Evolutionary conservation across 2,888 invertebrate species (phyloP), one percentile per base, ranked within the genome.

Genomic region (Diplazon laetatorius): DNA sequence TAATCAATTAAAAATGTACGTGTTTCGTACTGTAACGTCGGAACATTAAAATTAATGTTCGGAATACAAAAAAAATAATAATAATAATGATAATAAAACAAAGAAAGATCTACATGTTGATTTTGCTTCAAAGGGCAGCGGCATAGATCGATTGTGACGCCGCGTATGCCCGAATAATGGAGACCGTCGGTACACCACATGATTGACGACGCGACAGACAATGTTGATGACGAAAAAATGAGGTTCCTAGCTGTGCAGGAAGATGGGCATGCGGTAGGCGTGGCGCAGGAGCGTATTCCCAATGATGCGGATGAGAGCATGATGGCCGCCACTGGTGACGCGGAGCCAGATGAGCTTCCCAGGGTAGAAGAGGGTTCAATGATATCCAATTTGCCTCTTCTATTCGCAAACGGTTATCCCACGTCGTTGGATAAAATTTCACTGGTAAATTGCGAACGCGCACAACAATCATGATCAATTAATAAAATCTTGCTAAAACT

Each of bases 331-430:
- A 81, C 85, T 66, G 87, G 85, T 75, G 85, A 85, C 48, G 76
- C 86, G 48, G 86, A 87, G 81, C 80, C 83, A 69, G 79, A 78
- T 72, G 85, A 84, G 42, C 83, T 85, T 59, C 82, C 77, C 52
- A 66, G 82, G 35, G 73, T 82, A 1, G 89, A 89, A 30, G 89
- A 90, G 81, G 86, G 87, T 80, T 89, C 90, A 1, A 94, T 95
- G 94, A 94, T 95, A 91, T 95, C 95, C 81, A 95, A 95, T 91
- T 92, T 95, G 89, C 95, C 95, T 84, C 92, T 95, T 84, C 91
- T 95, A 65, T 95, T 95, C 86, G 94, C 94, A 81, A 94, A 94
- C 88, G 95, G 95, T 83, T 94, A 94, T 89, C 95, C 95, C 59
- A 94, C 94, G 68, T 94, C 94, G 57, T 89, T 95, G 84, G 93